Percentiles rank a stretch among this genome's conserved stretches.
Conservation (phyloP, 2,797 vertebrate species). For the Leucoraja ocellata region DNA sequence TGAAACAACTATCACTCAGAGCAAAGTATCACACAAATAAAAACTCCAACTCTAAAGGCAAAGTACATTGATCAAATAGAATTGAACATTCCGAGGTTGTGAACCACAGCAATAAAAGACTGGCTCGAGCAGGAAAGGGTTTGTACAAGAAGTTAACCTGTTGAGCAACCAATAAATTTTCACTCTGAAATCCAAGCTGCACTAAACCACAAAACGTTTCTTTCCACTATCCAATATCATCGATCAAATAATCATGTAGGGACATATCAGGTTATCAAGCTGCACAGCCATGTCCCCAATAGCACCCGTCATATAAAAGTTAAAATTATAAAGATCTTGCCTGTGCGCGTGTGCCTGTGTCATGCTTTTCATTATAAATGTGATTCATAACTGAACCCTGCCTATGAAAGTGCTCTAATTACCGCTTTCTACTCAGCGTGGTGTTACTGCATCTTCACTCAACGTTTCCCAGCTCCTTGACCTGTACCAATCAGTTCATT, state of each 20-base stretch:
- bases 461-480: background rate
- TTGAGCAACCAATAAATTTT: background rate
- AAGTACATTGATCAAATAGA: background rate
- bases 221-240: background rate
- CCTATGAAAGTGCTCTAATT: background rate
- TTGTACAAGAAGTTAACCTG: background rate
- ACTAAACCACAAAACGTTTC: background rate
- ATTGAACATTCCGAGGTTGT: background rate
- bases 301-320: background rate
- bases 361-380: background rate
- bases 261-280: background rate
- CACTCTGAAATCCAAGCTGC: background rate
- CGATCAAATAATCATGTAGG: background rate
- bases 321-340: background rate
- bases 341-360: background rate
- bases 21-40: background rate
- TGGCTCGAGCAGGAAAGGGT: background rate
- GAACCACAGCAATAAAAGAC: background rate
- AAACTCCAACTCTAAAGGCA: background rate
- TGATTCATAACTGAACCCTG: background rate
- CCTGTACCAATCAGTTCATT: background rate
- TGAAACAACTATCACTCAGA: background rate
- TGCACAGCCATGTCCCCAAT: too few relatives aligned
- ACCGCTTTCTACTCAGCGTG: background rate
- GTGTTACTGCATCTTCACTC: background rate